Base-by-base conservation (phyloP, 1,140 invertebrate genomes). In the Diabrotica undecimpunctata region DNA sequence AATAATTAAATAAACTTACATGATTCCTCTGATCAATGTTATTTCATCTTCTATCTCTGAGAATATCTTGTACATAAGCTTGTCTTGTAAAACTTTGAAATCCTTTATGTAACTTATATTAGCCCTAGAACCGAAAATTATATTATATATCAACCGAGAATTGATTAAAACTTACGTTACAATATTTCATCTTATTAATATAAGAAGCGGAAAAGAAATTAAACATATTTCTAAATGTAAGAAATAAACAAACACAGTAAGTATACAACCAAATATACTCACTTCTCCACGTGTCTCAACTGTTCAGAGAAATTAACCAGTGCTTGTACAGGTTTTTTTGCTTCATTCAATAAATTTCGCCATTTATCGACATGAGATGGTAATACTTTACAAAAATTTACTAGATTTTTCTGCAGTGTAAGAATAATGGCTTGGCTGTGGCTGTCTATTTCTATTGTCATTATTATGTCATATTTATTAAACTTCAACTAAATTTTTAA, bases 251-350 rank as follows among this genome's bases (percentile, higher is more conserved):
- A 25, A 25, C 1, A 64, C 10, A 7, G 14, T 36, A 54, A 36
- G 25, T 50, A 54, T 52, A 12, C 36, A 62, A 64, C 38, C 37
- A 35, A 13, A 35, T 41, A 57, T 54, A 66, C 63, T 62, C 38
- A 74, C 72, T 62, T 65, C 58, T 73, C 65, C 13, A 75, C 63
- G 52, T 57, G 64, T 5, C 64, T 35, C 53, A 74, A 37, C 35
- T 76, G 74, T 62, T 75, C 72, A 12, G 64, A 39, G 61, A 66
- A 70, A 54, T 76, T 76, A n/a, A 37, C 9, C 13, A 76, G 58
- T 37, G 61, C 65, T 59, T 64, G 62, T 11, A 66, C 7, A 10
- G 68, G 65, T 57, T 68, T 66, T 54, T 35, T 54, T 65, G 65
- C 50, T 39, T 69, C 67, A 54, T 67, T 38, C 61, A 74, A 55